Conservation (phyloP, 1,140 invertebrate genomes). For the Micrasema longulum region DNA sequence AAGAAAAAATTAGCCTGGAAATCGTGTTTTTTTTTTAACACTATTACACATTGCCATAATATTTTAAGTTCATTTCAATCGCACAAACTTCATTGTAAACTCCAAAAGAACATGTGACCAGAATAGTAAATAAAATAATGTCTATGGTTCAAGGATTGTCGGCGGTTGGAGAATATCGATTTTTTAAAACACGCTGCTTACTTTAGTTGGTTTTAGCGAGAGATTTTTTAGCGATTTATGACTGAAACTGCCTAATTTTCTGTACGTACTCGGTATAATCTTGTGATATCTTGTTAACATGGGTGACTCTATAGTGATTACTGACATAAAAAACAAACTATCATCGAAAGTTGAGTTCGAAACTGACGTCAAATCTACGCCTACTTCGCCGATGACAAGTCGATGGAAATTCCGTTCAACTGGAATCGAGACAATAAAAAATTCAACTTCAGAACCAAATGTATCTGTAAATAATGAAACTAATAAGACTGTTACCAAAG, state of each 20-base stretch:
- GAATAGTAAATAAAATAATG: conserved; percentile 37
- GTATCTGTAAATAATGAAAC: conserved; percentile 47
- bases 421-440: conserved; percentile 49
- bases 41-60: no score
- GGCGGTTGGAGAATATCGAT: conserved; percentile 49
- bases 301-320: conserved; percentile 37
- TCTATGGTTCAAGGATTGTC: conserved; percentile 47
- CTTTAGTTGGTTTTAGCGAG: conserved; percentile 28
- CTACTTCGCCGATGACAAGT: conserved; percentile 49
- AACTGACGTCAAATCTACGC: conserved; percentile 46
- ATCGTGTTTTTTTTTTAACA: no score
- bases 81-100: conserved; percentile 31
- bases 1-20: no score
- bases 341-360: conserved; percentile 44
- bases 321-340: conserved; percentile 41
- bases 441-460: conserved; percentile 51
- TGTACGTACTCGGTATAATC: conserved; percentile 2
- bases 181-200: conserved; percentile 40
- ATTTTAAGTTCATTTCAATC: no score
- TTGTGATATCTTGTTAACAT: conserved; percentile 40
- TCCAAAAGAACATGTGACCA: conserved; percentile 33
- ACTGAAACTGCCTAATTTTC: conserved; percentile 41
- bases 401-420: conserved; percentile 49
- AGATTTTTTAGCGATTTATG: conserved; percentile 44
- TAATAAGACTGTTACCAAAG: conserved; percentile 44